A percentile compares a stretch with the other conserved stretches of the same genome.
Evolutionary conservation across 2,797 vertebrate genomes (phyloP).

Genomic region (Aplochiton taeniatus): DNA sequence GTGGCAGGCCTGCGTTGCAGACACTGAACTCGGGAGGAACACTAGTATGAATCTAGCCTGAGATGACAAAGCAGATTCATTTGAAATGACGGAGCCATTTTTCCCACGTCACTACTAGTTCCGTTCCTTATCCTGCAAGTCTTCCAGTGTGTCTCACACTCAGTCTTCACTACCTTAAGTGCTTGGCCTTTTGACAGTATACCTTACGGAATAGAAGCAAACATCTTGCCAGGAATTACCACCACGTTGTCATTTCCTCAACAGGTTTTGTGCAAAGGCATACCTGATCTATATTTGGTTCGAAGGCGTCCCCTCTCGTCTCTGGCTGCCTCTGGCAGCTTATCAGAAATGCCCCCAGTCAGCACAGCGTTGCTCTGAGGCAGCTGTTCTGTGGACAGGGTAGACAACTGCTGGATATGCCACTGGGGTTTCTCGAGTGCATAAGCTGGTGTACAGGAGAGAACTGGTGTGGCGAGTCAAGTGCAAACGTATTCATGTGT

Average conservation of each 20-base stretch:
- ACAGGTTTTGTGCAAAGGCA: slow-evolving; percentile 30
- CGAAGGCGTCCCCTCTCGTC: neutral
- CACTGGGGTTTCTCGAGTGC: slow-evolving; percentile 45
- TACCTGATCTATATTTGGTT: too few species aligned
- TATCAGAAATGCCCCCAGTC: slow-evolving; percentile 42
- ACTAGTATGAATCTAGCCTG: too few species aligned
- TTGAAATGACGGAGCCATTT: too few species aligned
- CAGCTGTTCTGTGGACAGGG: slow-evolving; percentile 52
- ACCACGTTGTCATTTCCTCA: slow-evolving; percentile 3
- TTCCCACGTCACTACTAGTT: too few species aligned
- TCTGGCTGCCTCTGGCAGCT: slow-evolving; percentile 48
- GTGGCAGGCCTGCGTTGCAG: too few species aligned
- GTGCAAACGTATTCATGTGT: slow-evolving; percentile 12
- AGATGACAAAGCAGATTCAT: too few species aligned
- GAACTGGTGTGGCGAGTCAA: slow-evolving; percentile 6
- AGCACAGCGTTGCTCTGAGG: slow-evolving; percentile 48
- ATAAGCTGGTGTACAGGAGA: slow-evolving; percentile 22
- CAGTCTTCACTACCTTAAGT: neutral
- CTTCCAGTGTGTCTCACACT: neutral
- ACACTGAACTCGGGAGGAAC: too few species aligned
- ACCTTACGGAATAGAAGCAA: slow-evolving; percentile 1
- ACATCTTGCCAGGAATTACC: neutral
- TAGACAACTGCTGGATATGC: slow-evolving; percentile 51
- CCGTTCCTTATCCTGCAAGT: neutral
- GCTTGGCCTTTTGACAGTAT: neutral